Base-by-base conservation (phyloP, 2,113 vertebrate genomes). In the Mugil cephalus region DNA sequence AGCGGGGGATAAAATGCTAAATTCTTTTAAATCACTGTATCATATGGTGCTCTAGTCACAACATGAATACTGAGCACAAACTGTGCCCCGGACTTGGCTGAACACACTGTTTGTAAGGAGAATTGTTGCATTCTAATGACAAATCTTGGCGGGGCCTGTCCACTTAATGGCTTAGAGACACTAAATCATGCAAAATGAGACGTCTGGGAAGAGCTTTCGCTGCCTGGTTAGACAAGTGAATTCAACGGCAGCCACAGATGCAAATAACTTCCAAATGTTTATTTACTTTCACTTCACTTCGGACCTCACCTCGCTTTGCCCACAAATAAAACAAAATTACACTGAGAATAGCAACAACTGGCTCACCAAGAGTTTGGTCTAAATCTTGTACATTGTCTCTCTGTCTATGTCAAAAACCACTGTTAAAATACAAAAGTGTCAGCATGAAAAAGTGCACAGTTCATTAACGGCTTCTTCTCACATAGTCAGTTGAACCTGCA, bases 201-300 rank as follows among this genome's bases (percentile, higher is more conserved):
- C 0, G 0, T 55, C 53, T 19, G 52, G n/a, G 42, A 4, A 19
- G 47, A 18, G 15, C 13, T 40, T 51, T 62, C 4, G 6, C 35
- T 18, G 7, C 19, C 35, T 14, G 47, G n/a, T 34, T 45, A 19
- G 34, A 64, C 12, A 9, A 35, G 14, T 30, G 2, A 65, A 59
- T 50, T 51, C 48, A 30, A 45, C 19, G 30, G 0, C 52, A 55
- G 36, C 9, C 17, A 30, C 5, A 1, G 7, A 59, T 4, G 34
- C 17, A 38, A 56, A 15, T 8, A 35, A 7, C 11, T 4, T 18
- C 42, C 54, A 69, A 79, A 87, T 74, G 63, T 80, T 62, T 74
- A 74, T 80, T 79, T 14, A 36, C 19, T 34, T 35, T 5, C 8
- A 42, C 8, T 58, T 64, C 1, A 52, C 59, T 60, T 52, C 50